Conservation (phyloP, 2,888 invertebrate genomes). For the Lochmaea capreae region DNA sequence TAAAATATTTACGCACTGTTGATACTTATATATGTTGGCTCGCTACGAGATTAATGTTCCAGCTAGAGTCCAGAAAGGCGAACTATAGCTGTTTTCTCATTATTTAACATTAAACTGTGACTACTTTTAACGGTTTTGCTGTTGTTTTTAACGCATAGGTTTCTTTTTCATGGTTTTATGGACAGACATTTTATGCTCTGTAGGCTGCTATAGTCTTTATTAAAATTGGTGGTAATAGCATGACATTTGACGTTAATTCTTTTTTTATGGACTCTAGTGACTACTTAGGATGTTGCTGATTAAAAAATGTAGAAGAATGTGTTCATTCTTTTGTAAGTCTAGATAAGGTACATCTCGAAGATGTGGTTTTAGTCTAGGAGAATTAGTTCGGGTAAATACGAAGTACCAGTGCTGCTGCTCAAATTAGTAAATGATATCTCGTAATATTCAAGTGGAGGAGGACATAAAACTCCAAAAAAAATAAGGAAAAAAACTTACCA, state of each 20-base stretch:
- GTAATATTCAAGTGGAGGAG: too few relatives aligned
- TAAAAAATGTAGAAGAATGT: constrained; percentile 25
- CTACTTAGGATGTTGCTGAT: constrained; percentile 22
- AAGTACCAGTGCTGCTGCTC: too few relatives aligned
- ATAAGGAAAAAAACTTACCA: too few relatives aligned
- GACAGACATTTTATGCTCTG: too few relatives aligned
- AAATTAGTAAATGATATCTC: too few relatives aligned
- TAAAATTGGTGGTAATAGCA: too few relatives aligned
- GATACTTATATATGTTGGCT: constrained; percentile 46
- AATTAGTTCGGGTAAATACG: not conserved
- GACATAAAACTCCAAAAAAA: too few relatives aligned
- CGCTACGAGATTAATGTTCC: constrained; percentile 39
- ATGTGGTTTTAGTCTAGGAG: constrained; percentile 14
- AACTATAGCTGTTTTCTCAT: not conserved
- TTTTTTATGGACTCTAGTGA: not conserved
- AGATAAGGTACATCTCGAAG: constrained; percentile 25
- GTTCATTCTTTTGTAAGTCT: constrained; percentile 35
- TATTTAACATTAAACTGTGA: too few relatives aligned
- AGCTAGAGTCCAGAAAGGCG: constrained; percentile 1
- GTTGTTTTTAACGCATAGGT: too few relatives aligned
- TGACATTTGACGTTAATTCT: not conserved
- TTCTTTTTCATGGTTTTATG: too few relatives aligned
- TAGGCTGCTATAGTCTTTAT: too few relatives aligned
- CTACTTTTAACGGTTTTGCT: too few relatives aligned
- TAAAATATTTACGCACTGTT: constrained; percentile 46